These are phyloP conservation scores for Alitta virens DNA, from an alignment of 2,888 invertebrate genomes.

Conservation along the genomic window DNA sequence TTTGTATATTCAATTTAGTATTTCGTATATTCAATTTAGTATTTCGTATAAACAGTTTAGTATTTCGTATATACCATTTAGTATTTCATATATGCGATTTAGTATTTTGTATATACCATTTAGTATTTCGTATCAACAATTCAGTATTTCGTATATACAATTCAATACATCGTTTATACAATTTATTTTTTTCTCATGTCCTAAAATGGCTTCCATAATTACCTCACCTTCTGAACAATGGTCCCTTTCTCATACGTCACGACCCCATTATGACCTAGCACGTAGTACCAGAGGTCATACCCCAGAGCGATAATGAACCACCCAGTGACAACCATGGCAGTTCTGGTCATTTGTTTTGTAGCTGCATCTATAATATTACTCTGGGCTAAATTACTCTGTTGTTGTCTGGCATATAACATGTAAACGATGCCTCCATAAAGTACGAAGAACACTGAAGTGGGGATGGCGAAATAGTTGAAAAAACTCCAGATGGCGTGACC, in stretches of 20 bases:
- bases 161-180: too few species aligned
- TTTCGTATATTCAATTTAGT: too few species aligned
- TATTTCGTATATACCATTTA: too few species aligned
- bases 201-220: too few species aligned
- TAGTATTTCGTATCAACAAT: too few species aligned
- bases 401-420: background rate
- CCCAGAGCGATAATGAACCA: background rate
- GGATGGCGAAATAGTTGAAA: background rate
- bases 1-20: too few species aligned
- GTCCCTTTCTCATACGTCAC: background rate
- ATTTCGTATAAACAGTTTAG: too few species aligned
- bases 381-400: background rate
- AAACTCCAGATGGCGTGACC: too few species aligned
- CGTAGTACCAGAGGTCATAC: background rate
- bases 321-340: background rate
- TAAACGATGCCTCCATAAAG: background rate
- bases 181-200: too few species aligned
- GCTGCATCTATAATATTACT: background rate
- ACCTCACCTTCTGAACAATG: background rate
- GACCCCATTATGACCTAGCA: background rate
- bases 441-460: background rate
- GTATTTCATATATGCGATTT: too few species aligned
- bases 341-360: background rate
- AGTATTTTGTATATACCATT: too few species aligned
- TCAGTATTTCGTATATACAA: too few species aligned